Evolutionary conservation across 64 coral and sea anemone genomes (phyloP).

Genomic region (Orbicella faveolata): DNA sequence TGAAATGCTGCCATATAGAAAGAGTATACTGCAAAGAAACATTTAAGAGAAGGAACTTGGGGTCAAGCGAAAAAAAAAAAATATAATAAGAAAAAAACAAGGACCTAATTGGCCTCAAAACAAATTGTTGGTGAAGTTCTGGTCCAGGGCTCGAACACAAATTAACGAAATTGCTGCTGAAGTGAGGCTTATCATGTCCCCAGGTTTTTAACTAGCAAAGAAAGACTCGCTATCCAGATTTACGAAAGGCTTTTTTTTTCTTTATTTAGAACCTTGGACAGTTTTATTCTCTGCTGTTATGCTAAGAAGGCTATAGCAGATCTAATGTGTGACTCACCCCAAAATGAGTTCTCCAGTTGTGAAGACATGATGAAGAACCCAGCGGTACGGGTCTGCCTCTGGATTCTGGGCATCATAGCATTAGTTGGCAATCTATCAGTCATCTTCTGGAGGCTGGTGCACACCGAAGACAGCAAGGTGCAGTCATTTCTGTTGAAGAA

Average conservation of each 20-base stretch:
- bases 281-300: slow-evolving; percentile 55
- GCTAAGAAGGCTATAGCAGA: not conserved
- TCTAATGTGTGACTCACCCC: not conserved
- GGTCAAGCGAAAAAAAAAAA: too few species aligned
- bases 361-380: slow-evolving; percentile 48
- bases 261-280: slow-evolving; percentile 26
- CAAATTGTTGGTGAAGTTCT: too few species aligned
- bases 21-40: too few species aligned
- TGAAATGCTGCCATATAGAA: too few species aligned
- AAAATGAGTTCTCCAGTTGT: slow-evolving; percentile 48
- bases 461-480: slow-evolving; percentile 12
- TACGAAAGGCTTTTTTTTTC: not conserved
- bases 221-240: not conserved
- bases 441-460: slow-evolving; percentile 12
- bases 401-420: slow-evolving; percentile 36
- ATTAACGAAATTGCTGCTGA: too few species aligned
- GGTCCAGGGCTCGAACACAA: not conserved
- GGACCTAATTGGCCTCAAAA: too few species aligned
- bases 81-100: too few species aligned
- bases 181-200: too few species aligned
- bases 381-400: slow-evolving; percentile 16
- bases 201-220: not conserved
- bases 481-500: slow-evolving; percentile 54
- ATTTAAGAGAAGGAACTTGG: too few species aligned
- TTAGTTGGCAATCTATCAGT: slow-evolving; percentile 35